Base-by-base conservation (phyloP, 2,113 vertebrate genomes). In the Misgurnus mizolepis region DNA sequence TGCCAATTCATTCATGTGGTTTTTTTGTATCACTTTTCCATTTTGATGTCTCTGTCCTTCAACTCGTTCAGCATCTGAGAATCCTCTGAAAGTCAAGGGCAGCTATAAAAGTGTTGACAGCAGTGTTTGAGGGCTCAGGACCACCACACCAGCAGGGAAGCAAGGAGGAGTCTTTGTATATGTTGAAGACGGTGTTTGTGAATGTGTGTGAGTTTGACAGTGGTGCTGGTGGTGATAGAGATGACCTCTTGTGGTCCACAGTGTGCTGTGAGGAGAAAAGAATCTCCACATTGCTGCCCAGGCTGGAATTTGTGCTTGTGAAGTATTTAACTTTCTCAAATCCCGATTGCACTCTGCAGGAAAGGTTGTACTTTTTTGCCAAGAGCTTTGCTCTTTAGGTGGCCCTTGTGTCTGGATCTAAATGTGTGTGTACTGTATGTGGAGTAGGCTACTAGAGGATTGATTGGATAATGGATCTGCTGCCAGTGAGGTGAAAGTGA, bases 281-380 rank as follows among this genome's bases (percentile, higher is more conserved):
- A 92, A 93, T 93, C 90, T 90, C 83, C 83, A 87, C 85, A 90
- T 85, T 92, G 91, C 92, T 93, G 90, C 84, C 86, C 89, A 90
- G 87, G 91, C 91, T 91, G 83, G 89, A 93, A 91, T 92, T 92
- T 91, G 89, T 93, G 92, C 91, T 92, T 87, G 91, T 89, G 89
- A 91, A 86, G 92, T 92, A 87, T 92, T 92, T 91, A 91, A 93
- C 86, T 91, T 92, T 68, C 85, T 88, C 83, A 91, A 92, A 92
- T 93, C 92, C 90, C 90, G 90, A 90, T 92, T 91, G 89, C 88
- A 79, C 92, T 89, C 91, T 91, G 91, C 90, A 86, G 91, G 91
- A 89, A 88, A 86, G 79, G 78, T 84, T 83, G 76, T 85, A 84
- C 82, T 69, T 80, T 73, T 86, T 88, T 86, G 75, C 86, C 84